A percentile compares a stretch with the other conserved stretches of the same genome.
phyloP scores from a whole-genome alignment of 1,140 invertebrate species.

The Habropoda laboriosa region DNA sequence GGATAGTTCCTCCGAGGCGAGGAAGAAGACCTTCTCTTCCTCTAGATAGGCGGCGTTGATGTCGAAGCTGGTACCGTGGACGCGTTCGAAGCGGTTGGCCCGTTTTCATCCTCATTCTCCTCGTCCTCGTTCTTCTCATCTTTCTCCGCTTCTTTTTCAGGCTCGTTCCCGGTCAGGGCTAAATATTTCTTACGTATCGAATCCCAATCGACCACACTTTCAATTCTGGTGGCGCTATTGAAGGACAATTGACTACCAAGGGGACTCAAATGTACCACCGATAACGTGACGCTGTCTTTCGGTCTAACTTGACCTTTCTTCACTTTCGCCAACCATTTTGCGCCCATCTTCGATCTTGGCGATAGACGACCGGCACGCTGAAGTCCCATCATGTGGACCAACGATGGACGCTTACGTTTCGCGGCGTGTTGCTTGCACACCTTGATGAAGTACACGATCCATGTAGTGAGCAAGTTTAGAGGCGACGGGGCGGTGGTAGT shows the following conservation, averaged over 20 bases:
- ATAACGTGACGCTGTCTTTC: conserved; percentile 89
- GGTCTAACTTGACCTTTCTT: conserved; percentile 90
- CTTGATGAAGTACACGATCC: conserved; percentile 93
- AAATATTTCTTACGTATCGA: conserved; percentile 94
- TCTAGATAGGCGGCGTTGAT: conserved; percentile 71
- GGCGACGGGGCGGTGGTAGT: conserved; percentile 98
- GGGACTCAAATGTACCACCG: conserved; percentile 89
- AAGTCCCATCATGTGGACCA: conserved; percentile 92
- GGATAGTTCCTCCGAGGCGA: conserved; percentile 28
- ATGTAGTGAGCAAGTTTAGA: conserved; percentile 97
- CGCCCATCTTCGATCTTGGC: conserved; percentile 91
- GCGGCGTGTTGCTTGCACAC: conserved; percentile 86
- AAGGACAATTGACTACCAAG: conserved; percentile 91
- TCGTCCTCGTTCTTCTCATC: conserved; percentile 81
- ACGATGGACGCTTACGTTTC: conserved; percentile 89
- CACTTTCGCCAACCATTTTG: conserved; percentile 93
- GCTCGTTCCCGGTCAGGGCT: conserved; percentile 86
- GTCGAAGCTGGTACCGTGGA: conserved; percentile 69
- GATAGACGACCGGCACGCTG: conserved; percentile 87
- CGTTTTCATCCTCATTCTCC: conserved; percentile 78
- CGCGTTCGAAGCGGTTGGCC: conserved; percentile 72
- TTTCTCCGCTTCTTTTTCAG: conserved; percentile 84
- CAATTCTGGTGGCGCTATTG: conserved; percentile 87
- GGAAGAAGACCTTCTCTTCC: conserved; percentile 16
- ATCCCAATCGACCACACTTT: conserved; percentile 96